Evolutionary conservation across 1,140 invertebrate species (phyloP).

Genomic region (Brachionus calyciflorus): DNA sequence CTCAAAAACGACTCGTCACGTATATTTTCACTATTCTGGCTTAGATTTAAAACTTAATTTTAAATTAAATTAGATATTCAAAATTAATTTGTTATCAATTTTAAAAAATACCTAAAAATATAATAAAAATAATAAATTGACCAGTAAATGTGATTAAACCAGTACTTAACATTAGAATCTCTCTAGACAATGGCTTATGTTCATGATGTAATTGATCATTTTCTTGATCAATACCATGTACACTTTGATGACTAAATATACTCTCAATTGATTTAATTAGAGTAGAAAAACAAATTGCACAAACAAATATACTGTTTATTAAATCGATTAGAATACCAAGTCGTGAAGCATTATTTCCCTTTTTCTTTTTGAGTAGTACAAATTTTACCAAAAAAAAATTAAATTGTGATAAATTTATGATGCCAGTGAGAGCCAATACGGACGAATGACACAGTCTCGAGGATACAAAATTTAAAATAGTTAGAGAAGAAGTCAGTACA

Average conservation of each 20-base stretch:
- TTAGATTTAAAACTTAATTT: background rate
- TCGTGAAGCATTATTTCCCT: background rate
- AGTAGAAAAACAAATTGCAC: constrained; percentile 27
- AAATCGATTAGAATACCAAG: constrained; percentile 22
- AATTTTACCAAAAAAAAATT: constrained; percentile 7
- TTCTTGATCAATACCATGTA: background rate
- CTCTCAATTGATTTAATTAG: constrained; percentile 8
- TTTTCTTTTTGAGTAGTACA: constrained; percentile 16
- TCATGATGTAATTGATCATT: constrained; percentile 12
- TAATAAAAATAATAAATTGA: constrained; percentile 1
- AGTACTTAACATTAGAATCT: background rate
- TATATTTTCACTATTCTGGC: background rate
- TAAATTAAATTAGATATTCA: background rate
- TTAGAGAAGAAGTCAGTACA: background rate
- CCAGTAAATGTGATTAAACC: background rate
- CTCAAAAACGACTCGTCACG: background rate
- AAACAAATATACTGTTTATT: constrained; percentile 15
- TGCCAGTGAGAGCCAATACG: background rate
- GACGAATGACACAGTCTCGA: background rate
- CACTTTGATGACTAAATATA: background rate
- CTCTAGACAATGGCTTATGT: background rate
- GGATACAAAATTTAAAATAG: background rate
- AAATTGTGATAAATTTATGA: background rate
- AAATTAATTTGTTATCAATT: background rate
- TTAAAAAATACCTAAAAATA: background rate